Conservation (phyloP, 2,888 invertebrate species). For the Oegoconia quadripuncta region DNA sequence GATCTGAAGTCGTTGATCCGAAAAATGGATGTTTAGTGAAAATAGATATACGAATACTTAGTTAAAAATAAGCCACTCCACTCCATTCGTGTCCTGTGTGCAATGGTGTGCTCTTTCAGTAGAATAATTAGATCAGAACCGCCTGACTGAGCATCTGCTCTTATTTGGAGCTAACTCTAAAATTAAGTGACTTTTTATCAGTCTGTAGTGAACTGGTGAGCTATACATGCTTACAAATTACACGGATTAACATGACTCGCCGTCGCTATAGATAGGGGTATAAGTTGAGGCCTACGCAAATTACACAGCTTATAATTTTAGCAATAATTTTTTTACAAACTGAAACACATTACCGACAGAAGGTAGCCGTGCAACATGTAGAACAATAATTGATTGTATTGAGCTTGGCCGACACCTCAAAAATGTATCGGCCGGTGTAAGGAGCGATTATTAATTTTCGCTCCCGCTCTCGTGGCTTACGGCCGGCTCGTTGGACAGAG, state of each 20-base stretch:
- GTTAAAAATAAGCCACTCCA: background rate
- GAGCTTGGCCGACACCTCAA: constrained; percentile 65
- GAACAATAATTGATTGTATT: constrained; percentile 75
- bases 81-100: constrained; percentile 35
- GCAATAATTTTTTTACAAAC: constrained; percentile 52
- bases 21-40: no score
- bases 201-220: constrained; percentile 4
- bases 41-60: background rate
- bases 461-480: constrained; percentile 39
- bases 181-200: constrained; percentile 10
- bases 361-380: constrained; percentile 67
- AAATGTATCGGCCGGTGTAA: constrained; percentile 53
- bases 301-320: constrained; percentile 55
- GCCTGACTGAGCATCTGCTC: constrained; percentile 46
- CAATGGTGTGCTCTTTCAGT: constrained; percentile 54
- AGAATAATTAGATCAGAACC: constrained; percentile 67
- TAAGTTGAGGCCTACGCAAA: constrained; percentile 22
- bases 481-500: constrained; percentile 33
- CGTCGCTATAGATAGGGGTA: background rate
- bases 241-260: constrained; percentile 22
- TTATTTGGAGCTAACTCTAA: constrained; percentile 50
- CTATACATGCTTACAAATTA: constrained; percentile 42
- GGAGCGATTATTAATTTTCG: constrained; percentile 51
- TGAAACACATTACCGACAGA: constrained; percentile 61
- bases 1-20: no score